Conservation (phyloP, 2,113 vertebrate species). For the Capreolus pygargus region DNA sequence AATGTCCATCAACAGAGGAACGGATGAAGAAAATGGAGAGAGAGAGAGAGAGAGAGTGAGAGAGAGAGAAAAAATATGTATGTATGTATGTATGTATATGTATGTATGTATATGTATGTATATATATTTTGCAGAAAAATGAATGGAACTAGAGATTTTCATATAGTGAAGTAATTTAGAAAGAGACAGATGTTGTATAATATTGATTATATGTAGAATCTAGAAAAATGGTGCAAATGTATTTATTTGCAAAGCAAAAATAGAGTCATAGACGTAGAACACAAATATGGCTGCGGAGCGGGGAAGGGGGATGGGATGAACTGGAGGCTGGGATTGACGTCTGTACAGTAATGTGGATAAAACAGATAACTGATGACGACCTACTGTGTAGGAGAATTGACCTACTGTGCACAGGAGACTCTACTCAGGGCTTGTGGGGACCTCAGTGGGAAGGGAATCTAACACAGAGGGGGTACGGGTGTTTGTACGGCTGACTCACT, state of each 20-base stretch:
- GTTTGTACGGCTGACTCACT: not conserved
- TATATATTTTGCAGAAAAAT: not conserved
- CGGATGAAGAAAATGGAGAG: not conserved
- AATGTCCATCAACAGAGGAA: not conserved
- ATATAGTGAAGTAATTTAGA: not conserved
- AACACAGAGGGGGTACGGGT: not conserved
- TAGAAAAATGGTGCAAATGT: not conserved
- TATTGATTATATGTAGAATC: not conserved
- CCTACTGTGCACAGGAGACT: not conserved
- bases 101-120: not conserved
- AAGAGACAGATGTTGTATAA: not conserved
- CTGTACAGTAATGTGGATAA: not conserved
- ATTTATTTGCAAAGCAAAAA: not conserved
- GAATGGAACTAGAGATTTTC: not conserved
- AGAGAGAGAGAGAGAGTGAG: too few species aligned
- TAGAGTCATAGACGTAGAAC: not conserved
- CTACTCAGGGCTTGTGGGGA: not conserved
- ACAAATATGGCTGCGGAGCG: not conserved
- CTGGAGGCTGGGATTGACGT: not conserved
- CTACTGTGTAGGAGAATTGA: not conserved
- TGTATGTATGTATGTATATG: not conserved
- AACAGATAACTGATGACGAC: not conserved
- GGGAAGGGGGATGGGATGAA: not conserved
- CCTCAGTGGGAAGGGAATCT: not conserved
- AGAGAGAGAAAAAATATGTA: too few species aligned